Conservation (phyloP, 2,888 invertebrate species). For the Diaperis boleti region DNA sequence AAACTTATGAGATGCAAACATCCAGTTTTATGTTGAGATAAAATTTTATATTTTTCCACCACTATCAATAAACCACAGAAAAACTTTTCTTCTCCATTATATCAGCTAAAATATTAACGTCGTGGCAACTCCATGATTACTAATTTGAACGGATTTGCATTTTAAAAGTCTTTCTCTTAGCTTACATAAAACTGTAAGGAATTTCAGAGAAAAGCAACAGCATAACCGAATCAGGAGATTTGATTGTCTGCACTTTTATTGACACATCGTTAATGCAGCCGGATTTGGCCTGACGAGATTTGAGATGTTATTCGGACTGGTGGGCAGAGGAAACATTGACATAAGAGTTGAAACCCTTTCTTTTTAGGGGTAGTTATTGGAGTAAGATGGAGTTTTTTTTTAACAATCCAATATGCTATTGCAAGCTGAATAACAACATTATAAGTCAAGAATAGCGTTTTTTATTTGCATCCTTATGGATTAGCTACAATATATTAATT, state of each 20-base stretch:
- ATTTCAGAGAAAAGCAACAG: background rate
- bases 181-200: background rate
- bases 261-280: conserved; percentile 19
- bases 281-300: conserved; percentile 14
- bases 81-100: background rate
- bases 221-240: conserved; percentile 11
- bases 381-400: background rate
- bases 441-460: conserved; percentile 13
- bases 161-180: background rate
- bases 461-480: too few relatives aligned
- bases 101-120: conserved; percentile 1
- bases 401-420: conserved; percentile 8
- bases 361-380: background rate
- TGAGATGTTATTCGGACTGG: background rate
- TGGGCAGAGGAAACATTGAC: background rate
- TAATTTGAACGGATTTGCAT: conserved; percentile 2
- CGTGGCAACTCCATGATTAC: background rate
- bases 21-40: conserved; percentile 5
- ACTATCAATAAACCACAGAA: conserved; percentile 11
- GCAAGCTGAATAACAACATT: conserved; percentile 5
- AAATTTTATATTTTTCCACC: conserved; percentile 18
- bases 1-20: conserved; percentile 21
- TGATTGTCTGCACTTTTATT: conserved; percentile 22
- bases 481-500: too few relatives aligned
- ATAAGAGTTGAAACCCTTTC: background rate